These are phyloP conservation scores for Salminus brasiliensis DNA, from an alignment of 2,113 vertebrate genomes.

Conservation along the genomic window DNA sequence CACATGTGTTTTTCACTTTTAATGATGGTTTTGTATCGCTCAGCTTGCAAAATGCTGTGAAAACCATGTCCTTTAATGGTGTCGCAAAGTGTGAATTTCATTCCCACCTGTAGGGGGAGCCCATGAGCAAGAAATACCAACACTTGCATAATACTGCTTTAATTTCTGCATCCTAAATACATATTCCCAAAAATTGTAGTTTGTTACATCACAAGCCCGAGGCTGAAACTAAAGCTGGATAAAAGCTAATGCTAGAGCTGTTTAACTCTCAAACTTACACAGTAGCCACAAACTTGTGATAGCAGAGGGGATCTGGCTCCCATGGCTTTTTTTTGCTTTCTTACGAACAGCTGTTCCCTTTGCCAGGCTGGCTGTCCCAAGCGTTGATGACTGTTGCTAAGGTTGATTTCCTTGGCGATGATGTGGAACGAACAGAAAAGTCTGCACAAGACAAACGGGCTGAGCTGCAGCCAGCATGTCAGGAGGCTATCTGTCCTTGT, in stretches of 20 bases:
- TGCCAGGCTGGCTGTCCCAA: background rate
- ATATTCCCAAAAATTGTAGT: too few relatives aligned
- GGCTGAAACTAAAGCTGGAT: too few relatives aligned
- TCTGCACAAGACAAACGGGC: background rate
- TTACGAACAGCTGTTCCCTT: constrained; percentile 33
- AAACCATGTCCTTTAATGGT: too few relatives aligned
- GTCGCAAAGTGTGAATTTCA: too few relatives aligned
- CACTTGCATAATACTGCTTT: too few relatives aligned
- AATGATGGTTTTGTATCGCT: too few relatives aligned
- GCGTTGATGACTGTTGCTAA: background rate
- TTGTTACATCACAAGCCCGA: too few relatives aligned
- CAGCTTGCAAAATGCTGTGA: too few relatives aligned
- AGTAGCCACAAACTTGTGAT: background rate
- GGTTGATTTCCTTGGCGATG: background rate
- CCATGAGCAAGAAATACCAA: too few relatives aligned
- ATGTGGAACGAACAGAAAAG: background rate
- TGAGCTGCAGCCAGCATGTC: background rate
- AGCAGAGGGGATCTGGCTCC: background rate
- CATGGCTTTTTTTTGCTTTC: background rate
- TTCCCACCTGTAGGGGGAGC: too few relatives aligned
- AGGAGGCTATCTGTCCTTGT: background rate
- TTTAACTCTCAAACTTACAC: background rate
- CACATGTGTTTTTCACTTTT: too few relatives aligned
- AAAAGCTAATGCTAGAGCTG: background rate
- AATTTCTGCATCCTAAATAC: too few relatives aligned